These are phyloP conservation scores for Huso huso DNA, from an alignment of 2,797 vertebrate species.

Conservation along the genomic window DNA sequence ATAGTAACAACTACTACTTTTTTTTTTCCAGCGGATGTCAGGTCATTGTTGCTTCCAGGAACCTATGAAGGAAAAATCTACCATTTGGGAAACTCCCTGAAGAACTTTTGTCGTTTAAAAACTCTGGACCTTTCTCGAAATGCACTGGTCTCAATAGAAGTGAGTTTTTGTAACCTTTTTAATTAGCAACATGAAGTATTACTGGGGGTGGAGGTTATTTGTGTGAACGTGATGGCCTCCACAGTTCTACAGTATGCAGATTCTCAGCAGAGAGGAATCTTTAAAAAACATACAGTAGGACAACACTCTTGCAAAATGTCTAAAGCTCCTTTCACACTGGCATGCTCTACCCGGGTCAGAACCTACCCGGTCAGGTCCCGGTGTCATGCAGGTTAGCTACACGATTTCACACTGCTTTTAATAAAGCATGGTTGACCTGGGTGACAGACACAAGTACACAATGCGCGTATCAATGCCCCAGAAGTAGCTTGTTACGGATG, in stretches of 20 bases:
- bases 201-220: neutral
- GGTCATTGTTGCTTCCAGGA: slow-evolving; percentile 63
- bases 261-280: neutral
- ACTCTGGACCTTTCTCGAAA: slow-evolving; percentile 74
- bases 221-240: neutral
- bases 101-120: slow-evolving; percentile 62
- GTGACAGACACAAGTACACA: too few relatives aligned
- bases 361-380: too few relatives aligned
- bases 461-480: too few relatives aligned
- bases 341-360: too few relatives aligned
- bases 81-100: slow-evolving; percentile 64
- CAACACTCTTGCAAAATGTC: too few relatives aligned
- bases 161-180: slow-evolving; percentile 27
- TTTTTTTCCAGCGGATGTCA: slow-evolving; percentile 53
- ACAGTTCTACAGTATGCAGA: neutral
- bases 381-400: too few relatives aligned
- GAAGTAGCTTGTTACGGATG: too few relatives aligned
- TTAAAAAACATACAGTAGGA: neutral
- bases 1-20: neutral
- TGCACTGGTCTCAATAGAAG: slow-evolving; percentile 62
- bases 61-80: slow-evolving; percentile 65
- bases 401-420: too few relatives aligned
- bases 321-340: too few relatives aligned
- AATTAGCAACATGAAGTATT: neutral
- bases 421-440: too few relatives aligned